Evolutionary conservation across 37 sponge, comb jelly and placozoan species (phyloP).

Genomic region (Tethya wilhelma): DNA sequence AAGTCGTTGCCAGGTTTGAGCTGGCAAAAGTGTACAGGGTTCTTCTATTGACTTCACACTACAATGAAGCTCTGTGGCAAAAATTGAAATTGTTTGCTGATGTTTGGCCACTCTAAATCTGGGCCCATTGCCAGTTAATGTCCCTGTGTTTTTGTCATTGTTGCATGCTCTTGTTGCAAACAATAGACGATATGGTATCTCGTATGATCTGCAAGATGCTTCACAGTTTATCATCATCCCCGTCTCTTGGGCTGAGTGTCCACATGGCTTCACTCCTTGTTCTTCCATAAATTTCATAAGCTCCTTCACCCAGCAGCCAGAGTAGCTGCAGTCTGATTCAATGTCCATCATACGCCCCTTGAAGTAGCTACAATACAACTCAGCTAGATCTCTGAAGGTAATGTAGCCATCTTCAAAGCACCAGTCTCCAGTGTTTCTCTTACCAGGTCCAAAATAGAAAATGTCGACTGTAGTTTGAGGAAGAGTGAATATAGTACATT

Average conservation of each 20-base stretch:
- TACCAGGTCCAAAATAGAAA: slow-evolving; percentile 72
- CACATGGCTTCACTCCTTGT: slow-evolving; percentile 62
- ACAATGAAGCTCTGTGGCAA: slow-evolving; percentile 14
- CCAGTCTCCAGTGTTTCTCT: slow-evolving; percentile 79
- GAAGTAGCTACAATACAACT: slow-evolving; percentile 49
- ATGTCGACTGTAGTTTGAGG: slow-evolving; percentile 49
- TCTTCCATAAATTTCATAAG: slow-evolving; percentile 43
- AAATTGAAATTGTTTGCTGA: too few species aligned
- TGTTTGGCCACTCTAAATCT: too few species aligned
- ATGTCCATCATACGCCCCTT: slow-evolving; percentile 46
- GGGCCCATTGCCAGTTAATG: background rate
- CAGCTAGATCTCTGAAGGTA: slow-evolving; percentile 48
- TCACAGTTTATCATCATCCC: slow-evolving; percentile 55
- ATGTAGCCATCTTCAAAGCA: slow-evolving; percentile 53
- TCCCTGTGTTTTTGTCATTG: slow-evolving; percentile 21
- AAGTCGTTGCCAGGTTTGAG: slow-evolving; percentile 14
- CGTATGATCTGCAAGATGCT: slow-evolving; percentile 34
- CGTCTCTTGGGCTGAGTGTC: slow-evolving; percentile 62
- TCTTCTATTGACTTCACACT: slow-evolving; percentile 2
- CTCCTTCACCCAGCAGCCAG: slow-evolving; percentile 57
- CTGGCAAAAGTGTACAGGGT: slow-evolving; percentile 5
- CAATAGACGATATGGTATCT: background rate
- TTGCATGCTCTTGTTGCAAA: background rate
- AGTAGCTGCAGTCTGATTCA: slow-evolving; percentile 63
- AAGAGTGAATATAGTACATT: too few species aligned